Conservation (phyloP, 2,888 invertebrate species). For the Allophyes oxyacanthae region DNA sequence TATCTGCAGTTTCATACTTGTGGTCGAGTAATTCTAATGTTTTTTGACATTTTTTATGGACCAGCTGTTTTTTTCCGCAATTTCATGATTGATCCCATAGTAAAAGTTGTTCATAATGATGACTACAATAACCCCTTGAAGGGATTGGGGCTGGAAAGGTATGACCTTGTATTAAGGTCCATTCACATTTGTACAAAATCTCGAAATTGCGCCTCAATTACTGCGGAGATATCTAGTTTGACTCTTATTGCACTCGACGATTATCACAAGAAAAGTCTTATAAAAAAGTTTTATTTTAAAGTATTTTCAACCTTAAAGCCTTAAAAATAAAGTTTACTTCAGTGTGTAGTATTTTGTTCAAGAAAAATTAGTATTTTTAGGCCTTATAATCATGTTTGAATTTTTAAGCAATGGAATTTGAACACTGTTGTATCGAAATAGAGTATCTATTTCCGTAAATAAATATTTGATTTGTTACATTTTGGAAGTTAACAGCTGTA, state of each 20-base stretch:
- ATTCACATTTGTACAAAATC: conserved; percentile 1
- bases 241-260: neutral
- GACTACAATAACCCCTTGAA: too few species aligned
- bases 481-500: neutral
- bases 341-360: neutral
- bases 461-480: conserved; percentile 1
- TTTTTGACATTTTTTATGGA: too few species aligned
- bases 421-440: accelerated
- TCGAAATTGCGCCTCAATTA: too few species aligned
- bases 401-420: neutral
- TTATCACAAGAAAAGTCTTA: neutral
- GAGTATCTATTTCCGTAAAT: conserved; percentile 1
- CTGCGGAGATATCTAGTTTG: conserved; percentile 5
- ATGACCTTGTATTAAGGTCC: conserved; percentile 3
- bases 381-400: conserved; percentile 13
- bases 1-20: too few species aligned
- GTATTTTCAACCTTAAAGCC: neutral
- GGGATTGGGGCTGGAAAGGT: too few species aligned
- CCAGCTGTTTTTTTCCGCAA: too few species aligned
- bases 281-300: accelerated
- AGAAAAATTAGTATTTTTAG: conserved; percentile 28
- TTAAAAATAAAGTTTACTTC: accelerated
- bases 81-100: too few species aligned
- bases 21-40: too few species aligned
- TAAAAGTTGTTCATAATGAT: too few species aligned